These are phyloP conservation scores for Aegithalos caudatus DNA, from an alignment of 2,113 vertebrate species.

Conservation along the genomic window DNA sequence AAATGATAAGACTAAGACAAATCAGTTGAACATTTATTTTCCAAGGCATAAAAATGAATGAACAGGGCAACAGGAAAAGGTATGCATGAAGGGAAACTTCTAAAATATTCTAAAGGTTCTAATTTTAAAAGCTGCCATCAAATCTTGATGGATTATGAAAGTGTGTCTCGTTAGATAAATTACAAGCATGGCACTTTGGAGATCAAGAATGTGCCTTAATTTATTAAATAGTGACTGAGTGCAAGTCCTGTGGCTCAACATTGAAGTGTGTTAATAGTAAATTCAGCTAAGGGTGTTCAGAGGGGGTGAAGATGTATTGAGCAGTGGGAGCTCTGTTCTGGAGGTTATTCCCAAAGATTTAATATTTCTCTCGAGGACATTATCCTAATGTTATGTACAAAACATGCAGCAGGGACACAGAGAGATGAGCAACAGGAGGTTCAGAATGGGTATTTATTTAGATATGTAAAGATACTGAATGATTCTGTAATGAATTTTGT, in stretches of 20 bases:
- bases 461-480: neutral
- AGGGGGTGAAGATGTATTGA: neutral
- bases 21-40: constrained; percentile 52
- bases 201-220: constrained; percentile 33
- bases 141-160: constrained; percentile 57
- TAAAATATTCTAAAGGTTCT: constrained; percentile 56
- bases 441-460: neutral
- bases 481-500: neutral
- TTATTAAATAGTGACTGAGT: constrained; percentile 54
- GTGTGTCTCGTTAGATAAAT: constrained; percentile 58
- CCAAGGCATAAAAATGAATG: constrained; percentile 56
- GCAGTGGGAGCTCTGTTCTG: neutral
- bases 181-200: constrained; percentile 30
- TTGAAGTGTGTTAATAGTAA: neutral
- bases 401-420: neutral
- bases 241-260: neutral
- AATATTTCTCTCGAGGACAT: neutral
- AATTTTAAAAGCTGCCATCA: constrained; percentile 69
- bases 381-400: neutral
- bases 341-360: neutral
- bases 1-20: no score
- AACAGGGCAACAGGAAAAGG: constrained; percentile 50
- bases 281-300: neutral
- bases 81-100: constrained; percentile 48
- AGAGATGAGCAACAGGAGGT: neutral